Percentiles rank a stretch among this genome's conserved stretches.
Conservation (phyloP, 2,797 vertebrate species). For the Podarcis lilfordi region DNA sequence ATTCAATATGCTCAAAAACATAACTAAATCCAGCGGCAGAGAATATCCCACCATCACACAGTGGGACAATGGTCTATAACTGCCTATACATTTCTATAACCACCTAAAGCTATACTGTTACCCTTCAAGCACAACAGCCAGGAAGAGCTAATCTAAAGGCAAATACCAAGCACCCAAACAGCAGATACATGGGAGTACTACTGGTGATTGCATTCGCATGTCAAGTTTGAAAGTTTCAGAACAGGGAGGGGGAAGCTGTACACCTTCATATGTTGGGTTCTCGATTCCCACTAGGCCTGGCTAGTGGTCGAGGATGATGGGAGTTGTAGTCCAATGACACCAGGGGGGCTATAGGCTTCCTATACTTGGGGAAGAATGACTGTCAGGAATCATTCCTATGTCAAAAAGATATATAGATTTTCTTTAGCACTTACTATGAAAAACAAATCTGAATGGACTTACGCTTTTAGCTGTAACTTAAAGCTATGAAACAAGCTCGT, state of each 20-base stretch:
- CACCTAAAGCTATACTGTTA: background rate
- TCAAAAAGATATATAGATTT: background rate
- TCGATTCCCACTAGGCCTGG: background rate
- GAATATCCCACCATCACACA: background rate
- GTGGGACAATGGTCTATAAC: background rate
- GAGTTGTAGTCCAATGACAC: background rate
- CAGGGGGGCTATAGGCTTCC: background rate
- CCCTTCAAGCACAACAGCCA: background rate
- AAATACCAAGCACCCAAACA: background rate
- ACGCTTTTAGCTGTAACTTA: background rate
- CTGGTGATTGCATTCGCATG: background rate
- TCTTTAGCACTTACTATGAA: background rate
- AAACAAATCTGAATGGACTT: background rate
- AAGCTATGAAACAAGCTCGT: background rate
- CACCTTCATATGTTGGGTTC: background rate
- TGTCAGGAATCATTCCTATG: background rate
- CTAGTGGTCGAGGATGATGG: background rate
- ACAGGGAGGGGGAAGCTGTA: background rate
- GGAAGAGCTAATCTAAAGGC: slow-evolving; percentile 11
- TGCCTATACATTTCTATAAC: background rate
- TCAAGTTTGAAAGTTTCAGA: background rate
- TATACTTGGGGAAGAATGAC: background rate
- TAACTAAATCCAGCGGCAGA: background rate
- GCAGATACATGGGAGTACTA: fast-evolving
- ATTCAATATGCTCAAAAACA: slow-evolving; percentile 1